Evolutionary conservation across 2,888 invertebrate genomes (phyloP).

Genomic region (Oasisia sp.): DNA sequence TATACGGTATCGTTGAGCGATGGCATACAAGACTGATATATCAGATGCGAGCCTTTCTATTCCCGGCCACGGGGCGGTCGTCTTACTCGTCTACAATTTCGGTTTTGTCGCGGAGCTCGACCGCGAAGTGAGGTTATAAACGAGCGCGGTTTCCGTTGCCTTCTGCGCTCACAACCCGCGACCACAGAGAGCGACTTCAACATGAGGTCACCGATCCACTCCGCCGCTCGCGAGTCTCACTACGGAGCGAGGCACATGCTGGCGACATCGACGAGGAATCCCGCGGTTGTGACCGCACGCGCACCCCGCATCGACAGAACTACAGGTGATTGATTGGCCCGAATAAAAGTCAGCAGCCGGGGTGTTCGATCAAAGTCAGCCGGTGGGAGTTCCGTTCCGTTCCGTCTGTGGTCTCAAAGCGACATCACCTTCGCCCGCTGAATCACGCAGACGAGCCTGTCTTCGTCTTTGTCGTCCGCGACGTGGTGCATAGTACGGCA

Average conservation of each 20-base stretch:
- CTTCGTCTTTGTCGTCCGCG: neutral
- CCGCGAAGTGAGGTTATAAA: neutral
- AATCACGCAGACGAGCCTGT: neutral
- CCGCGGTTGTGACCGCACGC: neutral
- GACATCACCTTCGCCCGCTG: neutral
- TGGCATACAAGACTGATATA: neutral
- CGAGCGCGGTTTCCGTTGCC: neutral
- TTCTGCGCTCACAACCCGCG: neutral
- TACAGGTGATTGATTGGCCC: neutral
- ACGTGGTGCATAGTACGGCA: neutral
- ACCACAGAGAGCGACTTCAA: neutral
- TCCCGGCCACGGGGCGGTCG: neutral
- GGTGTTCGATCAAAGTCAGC: neutral
- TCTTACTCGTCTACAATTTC: neutral
- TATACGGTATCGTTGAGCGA: neutral
- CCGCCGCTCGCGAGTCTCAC: neutral
- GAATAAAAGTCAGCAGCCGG: neutral
- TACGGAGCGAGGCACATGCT: neutral
- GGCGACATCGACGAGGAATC: slow-evolving; percentile 8
- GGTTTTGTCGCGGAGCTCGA: neutral
- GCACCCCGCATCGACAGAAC: neutral
- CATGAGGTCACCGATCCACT: neutral
- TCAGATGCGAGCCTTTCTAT: neutral
- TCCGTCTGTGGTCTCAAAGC: neutral
- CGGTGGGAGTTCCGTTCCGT: neutral